phyloP scores from a whole-genome alignment of 2,888 invertebrate genomes.

The Caenorhabditis becei region DNA sequence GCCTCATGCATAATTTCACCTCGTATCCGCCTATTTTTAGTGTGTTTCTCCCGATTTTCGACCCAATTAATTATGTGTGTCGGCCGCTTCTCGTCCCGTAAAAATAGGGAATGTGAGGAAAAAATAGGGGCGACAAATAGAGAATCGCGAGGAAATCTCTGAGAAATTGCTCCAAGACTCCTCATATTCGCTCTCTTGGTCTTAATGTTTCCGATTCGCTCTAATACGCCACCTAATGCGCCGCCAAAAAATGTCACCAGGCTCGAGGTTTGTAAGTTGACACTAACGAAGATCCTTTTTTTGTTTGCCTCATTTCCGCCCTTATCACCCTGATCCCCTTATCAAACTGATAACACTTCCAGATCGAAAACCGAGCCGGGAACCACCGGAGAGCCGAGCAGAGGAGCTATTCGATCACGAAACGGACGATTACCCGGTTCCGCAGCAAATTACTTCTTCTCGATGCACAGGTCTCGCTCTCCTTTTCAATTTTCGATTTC shows the following conservation, averaged over 20 bases:
- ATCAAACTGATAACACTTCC: neutral
- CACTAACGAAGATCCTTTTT: too few species aligned
- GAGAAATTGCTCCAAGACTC: neutral
- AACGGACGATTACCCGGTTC: slow-evolving; percentile 54
- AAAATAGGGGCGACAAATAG: neutral
- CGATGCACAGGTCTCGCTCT: slow-evolving; percentile 47
- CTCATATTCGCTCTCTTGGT: neutral
- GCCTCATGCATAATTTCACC: slow-evolving; percentile 1
- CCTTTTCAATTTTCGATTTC: too few species aligned
- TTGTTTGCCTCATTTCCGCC: too few species aligned
- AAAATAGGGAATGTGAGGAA: neutral
- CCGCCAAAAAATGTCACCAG: neutral
- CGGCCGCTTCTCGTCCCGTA: neutral
- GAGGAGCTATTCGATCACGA: slow-evolving; percentile 44
- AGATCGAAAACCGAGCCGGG: neutral
- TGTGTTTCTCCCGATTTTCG: neutral
- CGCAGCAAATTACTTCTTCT: slow-evolving; percentile 58
- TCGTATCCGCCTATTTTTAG: neutral
- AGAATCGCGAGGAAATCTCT: neutral
- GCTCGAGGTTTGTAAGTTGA: neutral
- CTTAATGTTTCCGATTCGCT: slow-evolving; percentile 28
- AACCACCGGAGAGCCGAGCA: slow-evolving; percentile 27
- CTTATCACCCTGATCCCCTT: too few species aligned
- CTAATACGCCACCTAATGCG: slow-evolving; percentile 12
- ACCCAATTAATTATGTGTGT: slow-evolving; percentile 15